A percentile compares a stretch with the other conserved stretches of the same genome.
Conservation (phyloP, 35 echinoderm and acorn worm species). For the Ophioderma brevispina region DNA sequence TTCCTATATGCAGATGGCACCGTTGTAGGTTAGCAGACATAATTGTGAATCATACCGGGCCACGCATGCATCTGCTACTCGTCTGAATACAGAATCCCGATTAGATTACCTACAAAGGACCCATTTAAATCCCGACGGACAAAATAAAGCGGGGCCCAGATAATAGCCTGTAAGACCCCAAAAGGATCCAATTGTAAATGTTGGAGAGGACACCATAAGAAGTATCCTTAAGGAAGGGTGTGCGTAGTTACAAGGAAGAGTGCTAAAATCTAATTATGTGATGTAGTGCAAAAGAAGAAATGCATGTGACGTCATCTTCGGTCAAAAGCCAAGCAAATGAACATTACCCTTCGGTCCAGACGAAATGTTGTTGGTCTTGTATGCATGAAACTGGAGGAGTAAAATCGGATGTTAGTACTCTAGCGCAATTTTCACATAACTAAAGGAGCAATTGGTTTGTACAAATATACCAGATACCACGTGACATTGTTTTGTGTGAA, state of each 20-base stretch:
- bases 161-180: background rate
- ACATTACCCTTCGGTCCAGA: constrained; percentile 70
- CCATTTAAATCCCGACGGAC: too few species aligned
- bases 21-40: too few species aligned
- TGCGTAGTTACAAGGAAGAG: background rate
- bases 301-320: background rate
- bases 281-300: background rate
- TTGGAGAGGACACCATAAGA: background rate
- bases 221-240: background rate
- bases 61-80: too few species aligned
- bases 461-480: too few species aligned
- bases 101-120: too few species aligned
- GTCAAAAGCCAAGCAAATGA: constrained; percentile 27
- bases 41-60: too few species aligned
- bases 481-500: too few species aligned
- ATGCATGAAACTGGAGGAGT: constrained; percentile 72
- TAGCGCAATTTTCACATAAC: too few species aligned
- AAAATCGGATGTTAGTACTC: background rate
- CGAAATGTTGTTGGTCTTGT: constrained; percentile 48
- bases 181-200: background rate
- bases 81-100: too few species aligned
- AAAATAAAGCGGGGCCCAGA: too few species aligned
- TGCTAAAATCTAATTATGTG: background rate
- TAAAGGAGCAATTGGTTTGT: too few species aligned
- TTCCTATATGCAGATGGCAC: too few species aligned